A percentile compares a stretch with the other conserved stretches of the same genome.
phyloP scores from a whole-genome alignment of 2,888 invertebrate genomes.

The Itoplectis maculator region DNA sequence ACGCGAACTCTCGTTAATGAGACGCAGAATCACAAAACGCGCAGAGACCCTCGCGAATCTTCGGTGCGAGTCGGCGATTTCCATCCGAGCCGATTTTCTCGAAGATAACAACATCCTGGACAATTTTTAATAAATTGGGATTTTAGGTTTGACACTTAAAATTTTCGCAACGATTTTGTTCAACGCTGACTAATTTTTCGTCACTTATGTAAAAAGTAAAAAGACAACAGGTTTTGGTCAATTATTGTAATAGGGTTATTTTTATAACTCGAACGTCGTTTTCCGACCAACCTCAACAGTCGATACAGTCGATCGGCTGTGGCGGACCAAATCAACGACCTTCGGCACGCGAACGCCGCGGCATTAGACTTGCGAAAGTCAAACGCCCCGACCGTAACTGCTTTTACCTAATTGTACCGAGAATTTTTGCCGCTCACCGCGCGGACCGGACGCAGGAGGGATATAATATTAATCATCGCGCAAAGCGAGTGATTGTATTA shows the following conservation, averaged over 20 bases:
- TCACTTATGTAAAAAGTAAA: too few species aligned
- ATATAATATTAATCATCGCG: neutral
- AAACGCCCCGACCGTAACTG: neutral
- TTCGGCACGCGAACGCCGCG: slow-evolving; percentile 14
- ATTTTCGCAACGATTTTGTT: too few species aligned
- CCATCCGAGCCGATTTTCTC: too few species aligned
- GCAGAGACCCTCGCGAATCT: slow-evolving; percentile 5
- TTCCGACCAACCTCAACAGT: neutral
- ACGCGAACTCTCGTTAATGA: neutral
- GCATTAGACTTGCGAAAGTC: slow-evolving; percentile 51
- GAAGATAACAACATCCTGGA: too few species aligned
- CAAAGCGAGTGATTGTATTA: neutral
- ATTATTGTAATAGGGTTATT: too few species aligned
- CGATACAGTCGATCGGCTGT: slow-evolving; percentile 16
- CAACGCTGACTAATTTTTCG: too few species aligned
- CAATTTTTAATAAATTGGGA: too few species aligned
- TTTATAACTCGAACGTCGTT: too few species aligned
- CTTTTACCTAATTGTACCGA: slow-evolving; percentile 38
- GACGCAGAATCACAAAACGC: neutral
- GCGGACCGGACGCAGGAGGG: neutral
- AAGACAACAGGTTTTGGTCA: too few species aligned
- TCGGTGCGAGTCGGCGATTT: neutral
- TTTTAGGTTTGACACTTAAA: too few species aligned
- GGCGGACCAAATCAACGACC: slow-evolving; percentile 23
- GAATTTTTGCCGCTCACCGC: slow-evolving; percentile 54